Conservation (phyloP, 2,888 invertebrate genomes). For the Pomacea canaliculata region DNA sequence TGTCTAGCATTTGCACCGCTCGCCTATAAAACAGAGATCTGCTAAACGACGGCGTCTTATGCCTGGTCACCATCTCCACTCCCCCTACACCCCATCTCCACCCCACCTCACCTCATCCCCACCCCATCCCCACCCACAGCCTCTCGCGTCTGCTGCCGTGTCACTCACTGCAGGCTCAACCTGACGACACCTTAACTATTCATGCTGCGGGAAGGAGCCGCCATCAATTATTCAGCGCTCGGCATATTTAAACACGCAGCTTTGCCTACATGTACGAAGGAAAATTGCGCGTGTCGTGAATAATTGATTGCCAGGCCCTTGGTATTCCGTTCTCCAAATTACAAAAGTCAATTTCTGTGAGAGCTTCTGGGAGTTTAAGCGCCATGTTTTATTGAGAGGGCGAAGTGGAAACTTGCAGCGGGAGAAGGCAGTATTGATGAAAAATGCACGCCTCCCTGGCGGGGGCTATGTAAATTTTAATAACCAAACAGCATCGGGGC, state of each 20-base stretch:
- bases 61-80: neutral
- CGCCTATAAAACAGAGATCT: too few relatives aligned
- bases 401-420: neutral
- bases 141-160: neutral
- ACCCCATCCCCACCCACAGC: neutral
- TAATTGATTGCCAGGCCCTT: conserved; percentile 15
- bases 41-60: too few relatives aligned
- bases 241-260: conserved; percentile 40
- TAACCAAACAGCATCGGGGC: neutral
- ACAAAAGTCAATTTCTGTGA: conserved; percentile 38
- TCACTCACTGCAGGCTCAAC: neutral
- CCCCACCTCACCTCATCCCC: neutral
- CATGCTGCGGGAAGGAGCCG: conserved; percentile 18
- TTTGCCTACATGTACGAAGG: conserved; percentile 8
- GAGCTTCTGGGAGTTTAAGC: conserved; percentile 30
- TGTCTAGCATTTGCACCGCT: too few relatives aligned
- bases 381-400: conserved; percentile 33
- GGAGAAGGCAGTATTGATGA: neutral
- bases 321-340: conserved; percentile 28
- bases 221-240: conserved; percentile 35
- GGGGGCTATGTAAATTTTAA: neutral
- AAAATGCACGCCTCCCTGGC: neutral
- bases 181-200: conserved; percentile 31
- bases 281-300: conserved; percentile 24
- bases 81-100: neutral